Evolutionary conservation across 2,113 vertebrate genomes (phyloP).

Genomic region (Bambusicola thoracicus): DNA sequence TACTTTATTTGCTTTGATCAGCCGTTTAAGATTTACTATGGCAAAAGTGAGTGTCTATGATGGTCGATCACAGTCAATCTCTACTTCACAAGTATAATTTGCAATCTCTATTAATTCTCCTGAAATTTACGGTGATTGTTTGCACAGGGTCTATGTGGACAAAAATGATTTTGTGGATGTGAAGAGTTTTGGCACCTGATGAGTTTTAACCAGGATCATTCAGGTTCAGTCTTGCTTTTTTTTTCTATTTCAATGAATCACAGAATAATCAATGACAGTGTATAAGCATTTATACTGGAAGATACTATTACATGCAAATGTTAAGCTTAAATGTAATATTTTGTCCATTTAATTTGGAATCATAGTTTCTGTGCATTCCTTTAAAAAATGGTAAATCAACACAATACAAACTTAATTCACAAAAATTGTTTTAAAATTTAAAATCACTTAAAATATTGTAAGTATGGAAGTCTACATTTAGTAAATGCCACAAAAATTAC

Average conservation of each 20-base stretch:
- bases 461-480: background rate
- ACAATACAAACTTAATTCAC: background rate
- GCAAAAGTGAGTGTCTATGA: background rate
- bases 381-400: background rate
- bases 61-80: background rate
- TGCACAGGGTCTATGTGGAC: background rate
- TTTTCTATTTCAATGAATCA: background rate
- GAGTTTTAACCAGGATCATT: background rate
- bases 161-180: background rate
- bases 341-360: background rate
- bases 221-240: background rate
- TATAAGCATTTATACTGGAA: background rate
- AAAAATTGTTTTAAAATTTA: background rate
- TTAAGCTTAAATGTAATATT: background rate
- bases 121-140: background rate
- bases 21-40: background rate
- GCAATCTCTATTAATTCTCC: background rate
- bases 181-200: background rate
- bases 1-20: constrained; percentile 71
- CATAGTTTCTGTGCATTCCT: background rate
- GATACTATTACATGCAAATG: background rate
- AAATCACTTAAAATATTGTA: background rate
- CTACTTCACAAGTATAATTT: background rate
- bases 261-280: background rate
- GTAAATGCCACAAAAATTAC: background rate